Evolutionary conservation across 2,888 invertebrate species (phyloP).

Genomic region (Chamaedrilus cognettii): DNA sequence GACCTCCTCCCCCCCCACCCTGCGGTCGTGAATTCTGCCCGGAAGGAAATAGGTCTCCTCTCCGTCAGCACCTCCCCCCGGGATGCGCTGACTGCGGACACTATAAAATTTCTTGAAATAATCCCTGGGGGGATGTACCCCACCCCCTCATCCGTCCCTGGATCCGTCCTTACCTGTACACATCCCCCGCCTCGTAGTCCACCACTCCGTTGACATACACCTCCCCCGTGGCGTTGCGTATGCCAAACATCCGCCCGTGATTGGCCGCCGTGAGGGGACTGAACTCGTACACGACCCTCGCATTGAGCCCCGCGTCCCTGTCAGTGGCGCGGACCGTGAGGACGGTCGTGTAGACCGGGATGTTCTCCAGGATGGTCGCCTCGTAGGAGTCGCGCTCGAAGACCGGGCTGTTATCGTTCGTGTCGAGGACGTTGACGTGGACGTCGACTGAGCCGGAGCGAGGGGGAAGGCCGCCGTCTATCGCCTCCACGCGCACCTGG

Average conservation of each 20-base stretch:
- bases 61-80: no score
- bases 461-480: slow-evolving; percentile 28
- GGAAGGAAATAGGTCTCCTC: no score
- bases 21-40: no score
- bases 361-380: slow-evolving; percentile 32
- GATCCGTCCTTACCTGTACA: no score
- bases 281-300: slow-evolving; percentile 36
- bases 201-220: slow-evolving; percentile 29
- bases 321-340: slow-evolving; percentile 35
- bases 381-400: slow-evolving; percentile 26
- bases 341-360: slow-evolving; percentile 21
- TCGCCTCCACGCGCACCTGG: slow-evolving; percentile 30
- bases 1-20: no score
- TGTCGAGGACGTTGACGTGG: slow-evolving; percentile 24
- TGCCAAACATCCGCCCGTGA: slow-evolving; percentile 31
- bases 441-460: slow-evolving; percentile 26
- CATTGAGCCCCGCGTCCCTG: slow-evolving; percentile 35
- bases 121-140: no score
- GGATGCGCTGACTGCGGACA: no score
- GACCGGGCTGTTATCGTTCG: slow-evolving; percentile 24
- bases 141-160: no score
- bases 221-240: slow-evolving; percentile 33
- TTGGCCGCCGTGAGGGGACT: slow-evolving; percentile 23
- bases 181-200: slow-evolving; percentile 31
- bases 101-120: no score